Conservation (phyloP, 2,113 vertebrate species). For the Ardeotis arabs region DNA sequence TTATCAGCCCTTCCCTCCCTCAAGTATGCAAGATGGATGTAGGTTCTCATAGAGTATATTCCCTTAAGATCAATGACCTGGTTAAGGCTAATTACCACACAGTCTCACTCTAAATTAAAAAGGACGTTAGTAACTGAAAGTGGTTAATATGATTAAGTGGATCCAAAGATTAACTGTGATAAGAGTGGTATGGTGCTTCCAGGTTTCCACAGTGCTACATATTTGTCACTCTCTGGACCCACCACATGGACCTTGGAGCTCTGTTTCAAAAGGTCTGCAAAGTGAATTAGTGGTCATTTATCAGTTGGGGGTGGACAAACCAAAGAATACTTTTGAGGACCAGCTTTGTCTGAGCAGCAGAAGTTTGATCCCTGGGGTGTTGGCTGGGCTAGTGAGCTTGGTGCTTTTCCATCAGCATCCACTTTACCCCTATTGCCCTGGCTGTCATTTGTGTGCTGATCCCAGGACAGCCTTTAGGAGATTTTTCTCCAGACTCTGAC, state of each 20-base stretch:
- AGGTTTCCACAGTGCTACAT: not conserved
- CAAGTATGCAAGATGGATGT: constrained; percentile 45
- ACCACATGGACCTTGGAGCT: not conserved
- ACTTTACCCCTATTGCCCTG: not conserved
- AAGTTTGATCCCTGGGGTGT: not conserved
- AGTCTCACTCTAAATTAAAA: constrained; percentile 66
- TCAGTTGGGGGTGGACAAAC: not conserved
- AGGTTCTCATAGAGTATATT: constrained; percentile 16
- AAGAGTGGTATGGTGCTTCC: constrained; percentile 7
- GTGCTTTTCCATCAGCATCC: not conserved
- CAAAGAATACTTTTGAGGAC: not conserved
- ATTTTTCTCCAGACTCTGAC: not conserved
- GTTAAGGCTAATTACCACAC: constrained; percentile 64
- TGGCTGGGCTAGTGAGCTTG: not conserved
- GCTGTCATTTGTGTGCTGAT: not conserved
- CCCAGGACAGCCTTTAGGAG: not conserved
- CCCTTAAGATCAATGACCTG: constrained; percentile 61
- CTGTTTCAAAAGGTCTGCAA: not conserved
- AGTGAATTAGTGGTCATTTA: not conserved
- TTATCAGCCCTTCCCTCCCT: not conserved
- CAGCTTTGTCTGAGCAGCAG: not conserved
- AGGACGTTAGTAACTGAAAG: constrained; percentile 57
- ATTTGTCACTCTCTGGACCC: constrained; percentile 3
- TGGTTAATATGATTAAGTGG: constrained; percentile 56
- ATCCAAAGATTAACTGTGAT: constrained; percentile 47